These are phyloP conservation scores for Ispidina lecontei DNA, from an alignment of 2,797 vertebrate species.

Conservation along the genomic window DNA sequence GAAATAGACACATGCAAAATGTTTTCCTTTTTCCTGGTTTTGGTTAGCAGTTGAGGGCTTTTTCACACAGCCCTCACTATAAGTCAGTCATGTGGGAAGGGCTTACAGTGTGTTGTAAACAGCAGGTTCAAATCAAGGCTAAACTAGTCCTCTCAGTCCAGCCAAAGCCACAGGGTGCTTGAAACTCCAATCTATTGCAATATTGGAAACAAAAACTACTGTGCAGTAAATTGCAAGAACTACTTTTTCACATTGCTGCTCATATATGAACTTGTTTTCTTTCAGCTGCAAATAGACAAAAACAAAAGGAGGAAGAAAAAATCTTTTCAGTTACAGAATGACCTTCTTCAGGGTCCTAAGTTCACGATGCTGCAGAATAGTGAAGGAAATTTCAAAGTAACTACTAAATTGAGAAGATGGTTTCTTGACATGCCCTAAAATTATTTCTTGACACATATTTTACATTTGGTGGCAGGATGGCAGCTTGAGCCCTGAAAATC, in stretches of 20 bases:
- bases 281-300: neutral
- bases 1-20: slow-evolving; percentile 13
- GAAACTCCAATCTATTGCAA: slow-evolving; percentile 37
- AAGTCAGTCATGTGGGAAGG: slow-evolving; percentile 36
- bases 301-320: neutral
- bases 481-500: neutral
- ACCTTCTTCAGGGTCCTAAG: neutral
- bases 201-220: slow-evolving; percentile 63
- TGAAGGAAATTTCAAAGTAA: neutral
- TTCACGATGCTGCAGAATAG: neutral
- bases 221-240: slow-evolving; percentile 25
- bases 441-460: neutral
- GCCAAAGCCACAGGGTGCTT: slow-evolving; percentile 66
- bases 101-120: slow-evolving; percentile 60
- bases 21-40: neutral
- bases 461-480: neutral
- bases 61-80: slow-evolving; percentile 14
- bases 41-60: neutral
- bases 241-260: neutral
- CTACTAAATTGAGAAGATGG: neutral
- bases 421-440: neutral
- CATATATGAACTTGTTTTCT: slow-evolving; percentile 6
- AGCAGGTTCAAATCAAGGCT: slow-evolving; percentile 73
- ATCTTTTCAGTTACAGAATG: neutral
- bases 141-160: slow-evolving; percentile 52